These are phyloP conservation scores for Tholera decimalis DNA, from an alignment of 2,888 invertebrate species.

Conservation along the genomic window DNA sequence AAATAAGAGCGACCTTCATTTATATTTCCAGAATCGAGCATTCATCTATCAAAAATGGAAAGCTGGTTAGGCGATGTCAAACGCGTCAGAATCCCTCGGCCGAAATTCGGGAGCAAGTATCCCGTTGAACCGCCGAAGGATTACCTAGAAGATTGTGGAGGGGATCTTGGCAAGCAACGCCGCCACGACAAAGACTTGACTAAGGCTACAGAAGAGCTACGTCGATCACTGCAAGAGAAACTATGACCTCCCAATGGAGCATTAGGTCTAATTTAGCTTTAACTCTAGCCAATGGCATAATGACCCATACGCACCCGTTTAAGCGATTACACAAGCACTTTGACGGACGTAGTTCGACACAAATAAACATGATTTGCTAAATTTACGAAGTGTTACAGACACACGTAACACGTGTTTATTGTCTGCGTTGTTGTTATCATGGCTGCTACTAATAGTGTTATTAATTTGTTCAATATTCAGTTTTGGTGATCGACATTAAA, in stretches of 20 bases:
- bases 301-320: slow-evolving; percentile 64
- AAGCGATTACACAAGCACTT: slow-evolving; percentile 69
- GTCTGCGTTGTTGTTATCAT: slow-evolving; percentile 62
- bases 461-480: slow-evolving; percentile 37
- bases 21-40: slow-evolving; percentile 26
- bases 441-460: slow-evolving; percentile 45
- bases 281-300: slow-evolving; percentile 65
- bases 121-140: slow-evolving; percentile 95
- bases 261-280: slow-evolving; percentile 74
- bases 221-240: slow-evolving; percentile 94
- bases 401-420: slow-evolving; percentile 56
- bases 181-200: slow-evolving; percentile 91
- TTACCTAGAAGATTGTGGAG: slow-evolving; percentile 93
- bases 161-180: slow-evolving; percentile 89
- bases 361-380: slow-evolving; percentile 72
- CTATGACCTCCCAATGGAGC: slow-evolving; percentile 89
- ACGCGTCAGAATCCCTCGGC: slow-evolving; percentile 95
- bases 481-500: slow-evolving; percentile 4
- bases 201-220: slow-evolving; percentile 95
- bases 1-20: background rate
- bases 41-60: slow-evolving; percentile 92
- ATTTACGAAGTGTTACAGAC: slow-evolving; percentile 59
- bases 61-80: slow-evolving; percentile 96
- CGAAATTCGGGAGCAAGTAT: slow-evolving; percentile 94
- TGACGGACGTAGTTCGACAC: slow-evolving; percentile 68